Conservation (phyloP, 2,113 vertebrate genomes). For the Blennius ocellaris region DNA sequence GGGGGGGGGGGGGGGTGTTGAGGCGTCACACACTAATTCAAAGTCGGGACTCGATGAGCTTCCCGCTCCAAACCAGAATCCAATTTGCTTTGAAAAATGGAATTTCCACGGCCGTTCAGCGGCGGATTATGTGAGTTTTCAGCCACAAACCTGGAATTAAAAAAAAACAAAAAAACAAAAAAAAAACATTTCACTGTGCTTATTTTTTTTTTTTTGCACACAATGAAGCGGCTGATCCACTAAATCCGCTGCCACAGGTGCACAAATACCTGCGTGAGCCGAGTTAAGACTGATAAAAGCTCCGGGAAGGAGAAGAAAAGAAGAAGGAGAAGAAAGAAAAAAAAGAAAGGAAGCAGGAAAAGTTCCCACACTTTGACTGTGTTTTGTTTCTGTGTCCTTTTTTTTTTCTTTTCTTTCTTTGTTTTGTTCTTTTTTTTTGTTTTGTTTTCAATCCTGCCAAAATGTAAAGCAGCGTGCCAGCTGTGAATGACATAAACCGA, state of each 20-base stretch:
- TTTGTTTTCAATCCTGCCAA: conserved; percentile 71
- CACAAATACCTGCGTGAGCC: conserved; percentile 78
- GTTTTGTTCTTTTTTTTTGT: conserved; percentile 47
- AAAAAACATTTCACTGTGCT: conserved; percentile 53
- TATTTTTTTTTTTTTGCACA: conserved; percentile 64
- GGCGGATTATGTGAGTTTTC: conserved; percentile 57
- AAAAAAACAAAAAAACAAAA: conserved; percentile 47
- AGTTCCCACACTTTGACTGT: conserved; percentile 84
- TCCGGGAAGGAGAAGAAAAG: conserved; percentile 75
- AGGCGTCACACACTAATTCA: too few relatives aligned
- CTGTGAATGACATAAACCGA: conserved; percentile 71
- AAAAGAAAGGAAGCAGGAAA: conserved; percentile 76
- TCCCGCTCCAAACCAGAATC: conserved; percentile 5
- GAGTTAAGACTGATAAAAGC: conserved; percentile 82
- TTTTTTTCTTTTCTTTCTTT: conserved; percentile 40
- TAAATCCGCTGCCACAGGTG: conserved; percentile 81
- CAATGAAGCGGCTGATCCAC: conserved; percentile 64
- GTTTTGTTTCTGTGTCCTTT: conserved; percentile 76
- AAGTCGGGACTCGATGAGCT: too few relatives aligned
- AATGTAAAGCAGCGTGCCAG: conserved; percentile 78
- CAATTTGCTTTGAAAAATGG: conserved; percentile 24
- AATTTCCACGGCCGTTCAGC: conserved; percentile 47
- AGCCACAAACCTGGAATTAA: conserved; percentile 53
- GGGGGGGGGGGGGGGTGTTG: too few relatives aligned
- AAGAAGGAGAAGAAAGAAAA: conserved; percentile 71